A percentile compares a stretch with the other conserved stretches of the same genome.
phyloP scores from a whole-genome alignment of 2,888 invertebrate genomes.

The Scaptomyza tumidula region DNA sequence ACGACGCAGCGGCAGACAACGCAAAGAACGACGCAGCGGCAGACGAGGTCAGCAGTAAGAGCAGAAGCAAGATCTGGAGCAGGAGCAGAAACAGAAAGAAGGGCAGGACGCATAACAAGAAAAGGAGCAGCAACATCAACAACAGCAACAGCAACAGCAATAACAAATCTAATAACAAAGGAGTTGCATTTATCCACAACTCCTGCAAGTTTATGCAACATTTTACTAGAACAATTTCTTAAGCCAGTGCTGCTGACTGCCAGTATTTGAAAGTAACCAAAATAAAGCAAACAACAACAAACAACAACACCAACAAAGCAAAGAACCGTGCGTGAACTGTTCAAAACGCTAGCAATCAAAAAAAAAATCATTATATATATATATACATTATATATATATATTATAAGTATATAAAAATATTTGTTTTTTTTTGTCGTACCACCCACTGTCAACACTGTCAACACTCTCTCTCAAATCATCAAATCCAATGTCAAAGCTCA shows the following conservation, averaged over 20 bases:
- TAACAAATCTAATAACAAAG: slow-evolving; percentile 46
- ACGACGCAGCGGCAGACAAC: slow-evolving; percentile 26
- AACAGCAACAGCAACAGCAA: background rate
- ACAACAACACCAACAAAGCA: slow-evolving; percentile 13
- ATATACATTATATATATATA: background rate
- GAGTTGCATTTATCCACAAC: slow-evolving; percentile 38
- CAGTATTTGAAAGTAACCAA: slow-evolving; percentile 35
- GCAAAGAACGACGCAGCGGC: slow-evolving; percentile 47
- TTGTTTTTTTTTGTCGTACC: background rate
- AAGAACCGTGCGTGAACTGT: slow-evolving; percentile 40
- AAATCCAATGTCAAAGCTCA: slow-evolving; percentile 10
- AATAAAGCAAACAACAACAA: slow-evolving; percentile 3
- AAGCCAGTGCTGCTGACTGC: slow-evolving; percentile 34
- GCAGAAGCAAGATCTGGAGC: background rate
- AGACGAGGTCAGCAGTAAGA: slow-evolving; percentile 30
- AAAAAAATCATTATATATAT: slow-evolving; percentile 7
- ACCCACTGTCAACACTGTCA: slow-evolving; percentile 12
- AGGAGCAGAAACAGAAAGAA: background rate
- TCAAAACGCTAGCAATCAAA: slow-evolving; percentile 12
- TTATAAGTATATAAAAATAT: slow-evolving; percentile 8
- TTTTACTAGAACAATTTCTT: slow-evolving; percentile 34
- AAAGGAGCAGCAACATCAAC: background rate
- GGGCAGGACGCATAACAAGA: background rate
- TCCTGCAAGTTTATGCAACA: slow-evolving; percentile 49
- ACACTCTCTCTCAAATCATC: slow-evolving; percentile 18